A percentile compares a stretch with the other conserved stretches of the same genome.
phyloP scores from a whole-genome alignment of 2,113 vertebrate genomes.

The Sus scrofa region T2T-Sscrofa CM000822.6:4887501-4888000 shows the following conservation, averaged over 20 bases:
- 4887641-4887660: slow-evolving; percentile 4
- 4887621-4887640: slow-evolving; percentile 4
- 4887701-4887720: slow-evolving; percentile 11
- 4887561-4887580: slow-evolving; percentile 67
- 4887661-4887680: slow-evolving; percentile 28
- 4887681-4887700: background rate
- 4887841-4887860: slow-evolving; percentile 26
- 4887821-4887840: background rate
- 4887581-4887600: slow-evolving; percentile 51
- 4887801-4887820: background rate
- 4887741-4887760: background rate
- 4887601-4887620: slow-evolving; percentile 28
- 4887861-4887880: slow-evolving; percentile 46
- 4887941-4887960: background rate
- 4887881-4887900: background rate
- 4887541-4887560: slow-evolving; percentile 49
- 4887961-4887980: slow-evolving; percentile 24
- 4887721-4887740: background rate
- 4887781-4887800: background rate
- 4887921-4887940: slow-evolving; percentile 43
- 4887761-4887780: background rate
- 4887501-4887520: slow-evolving; percentile 16
- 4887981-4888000: slow-evolving; percentile 6
- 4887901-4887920: slow-evolving; percentile 23
- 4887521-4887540: background rate